Percentiles rank a stretch among this genome's conserved stretches.
Conservation (phyloP, 2,888 invertebrate genomes). For the Pristionchus mayeri region DNA sequence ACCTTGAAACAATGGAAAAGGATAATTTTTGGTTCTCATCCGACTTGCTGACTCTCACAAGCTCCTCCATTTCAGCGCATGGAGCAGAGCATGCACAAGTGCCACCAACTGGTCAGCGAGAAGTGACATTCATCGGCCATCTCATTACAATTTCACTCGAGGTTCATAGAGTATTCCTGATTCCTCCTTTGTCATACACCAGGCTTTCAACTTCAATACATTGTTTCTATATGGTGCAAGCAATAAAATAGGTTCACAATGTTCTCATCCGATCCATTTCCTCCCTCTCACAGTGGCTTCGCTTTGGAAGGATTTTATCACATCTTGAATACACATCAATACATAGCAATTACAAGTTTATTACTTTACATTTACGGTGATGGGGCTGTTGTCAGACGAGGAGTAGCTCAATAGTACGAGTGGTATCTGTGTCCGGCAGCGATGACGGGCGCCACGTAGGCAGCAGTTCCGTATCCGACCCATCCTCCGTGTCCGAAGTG, state of each 20-base stretch:
- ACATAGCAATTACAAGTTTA: background rate
- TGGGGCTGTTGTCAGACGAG: no score
- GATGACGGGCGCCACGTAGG: conserved; percentile 59
- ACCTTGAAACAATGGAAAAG: background rate
- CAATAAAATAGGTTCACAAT: no score
- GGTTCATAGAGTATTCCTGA: no score
- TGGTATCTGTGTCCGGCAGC: background rate
- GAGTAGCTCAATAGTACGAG: background rate
- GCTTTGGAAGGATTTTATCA: no score
- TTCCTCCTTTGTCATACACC: no score
- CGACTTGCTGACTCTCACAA: background rate
- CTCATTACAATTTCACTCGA: background rate
- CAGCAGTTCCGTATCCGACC: conserved; percentile 61
- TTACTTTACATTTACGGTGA: conserved; percentile 21
- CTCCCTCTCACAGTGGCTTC: no score
- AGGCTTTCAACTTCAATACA: no score
- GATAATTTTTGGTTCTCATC: background rate
- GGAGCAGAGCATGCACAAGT: conserved; percentile 1
- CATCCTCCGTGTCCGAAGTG: conserved; percentile 67
- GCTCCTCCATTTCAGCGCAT: conserved; percentile 34
- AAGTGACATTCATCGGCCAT: background rate
- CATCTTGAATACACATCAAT: no score
- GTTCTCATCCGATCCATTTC: no score
- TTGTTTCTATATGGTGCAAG: no score
- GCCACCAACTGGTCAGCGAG: background rate